Evolutionary conservation across 2,888 invertebrate genomes (phyloP).

Genomic region (Andrena trimmerana): DNA sequence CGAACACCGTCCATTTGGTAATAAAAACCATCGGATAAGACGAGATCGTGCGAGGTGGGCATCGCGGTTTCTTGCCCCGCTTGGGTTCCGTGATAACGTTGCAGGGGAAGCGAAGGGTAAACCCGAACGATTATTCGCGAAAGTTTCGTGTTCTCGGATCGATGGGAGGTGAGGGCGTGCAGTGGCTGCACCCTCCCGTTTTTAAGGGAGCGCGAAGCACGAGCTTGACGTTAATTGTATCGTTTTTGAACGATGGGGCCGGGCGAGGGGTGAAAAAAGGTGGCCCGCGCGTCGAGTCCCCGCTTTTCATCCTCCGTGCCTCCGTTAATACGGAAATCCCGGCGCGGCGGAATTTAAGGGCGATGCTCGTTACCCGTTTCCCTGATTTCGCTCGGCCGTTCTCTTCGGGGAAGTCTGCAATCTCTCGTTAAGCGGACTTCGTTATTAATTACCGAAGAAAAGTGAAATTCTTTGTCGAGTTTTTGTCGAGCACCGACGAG

Average conservation of each 20-base stretch:
- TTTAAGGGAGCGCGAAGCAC: conserved; percentile 45
- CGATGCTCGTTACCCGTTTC: conserved; percentile 59
- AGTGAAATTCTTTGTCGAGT: conserved; percentile 45
- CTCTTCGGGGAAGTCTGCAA: conserved; percentile 39
- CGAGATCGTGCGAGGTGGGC: neutral
- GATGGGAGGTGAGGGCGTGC: conserved; percentile 11
- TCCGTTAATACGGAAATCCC: conserved; percentile 38
- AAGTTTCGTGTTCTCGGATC: conserved; percentile 23
- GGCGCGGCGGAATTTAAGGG: conserved; percentile 47
- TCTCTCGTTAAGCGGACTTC: conserved; percentile 59
- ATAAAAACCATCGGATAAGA: neutral
- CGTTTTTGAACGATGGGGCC: conserved; percentile 51
- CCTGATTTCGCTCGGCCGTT: conserved; percentile 47
- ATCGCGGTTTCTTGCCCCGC: neutral
- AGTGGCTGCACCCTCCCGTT: conserved; percentile 32
- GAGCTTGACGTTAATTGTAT: conserved; percentile 56
- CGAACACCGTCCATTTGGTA: neutral
- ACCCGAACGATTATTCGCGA: conserved; percentile 40
- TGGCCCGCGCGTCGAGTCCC: conserved; percentile 3
- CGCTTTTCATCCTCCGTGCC: conserved; percentile 40
- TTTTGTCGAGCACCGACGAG: neutral
- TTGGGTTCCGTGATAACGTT: neutral
- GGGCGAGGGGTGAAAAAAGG: conserved; percentile 3
- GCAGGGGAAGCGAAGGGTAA: neutral
- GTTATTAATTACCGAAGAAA: conserved; percentile 57